Evolutionary conservation across 2,888 invertebrate genomes (phyloP), one percentile per base, ranked within the genome.

Genomic region (Malachius bipustulatus): DNA sequence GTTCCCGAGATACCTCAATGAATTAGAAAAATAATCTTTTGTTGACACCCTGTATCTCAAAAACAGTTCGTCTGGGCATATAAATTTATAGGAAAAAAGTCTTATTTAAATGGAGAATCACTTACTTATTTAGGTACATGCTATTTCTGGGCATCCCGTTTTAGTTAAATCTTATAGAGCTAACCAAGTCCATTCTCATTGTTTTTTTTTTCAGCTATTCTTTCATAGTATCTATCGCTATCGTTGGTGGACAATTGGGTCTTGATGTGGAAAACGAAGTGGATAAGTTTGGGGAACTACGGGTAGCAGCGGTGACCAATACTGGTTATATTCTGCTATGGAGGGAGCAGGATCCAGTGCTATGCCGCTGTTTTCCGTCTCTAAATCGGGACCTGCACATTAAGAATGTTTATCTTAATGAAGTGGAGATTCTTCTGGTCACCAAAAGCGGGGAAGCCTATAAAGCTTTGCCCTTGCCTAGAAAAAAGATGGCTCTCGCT

Each of bases 391-490:
- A 71, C 45, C 50, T 74, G 16, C 64, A 61, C 16, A 64, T 80
- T 30, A 67, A 60, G 2, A 70, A 78, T 53, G 62, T 75, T 31
- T 63, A 67, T 1, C 51, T 81, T 3, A 75, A 73, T 2, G 65
- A 67, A 39, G 69, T 69, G 44, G 69, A 70, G 1, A 39, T 82
- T 4, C 67, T 75, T 41, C 66, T 82, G 46, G 69, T 75, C 0
- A 79, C 78, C 0, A 66, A 65, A 34, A 67, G 71, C 48, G 80
- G 82, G 2, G 81, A 81, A 52, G 78, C 75, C 2, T 82, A 73
- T 59, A 61, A 69, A 45, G 78, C 77, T 10, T 57, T 59, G 10
- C 62, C 73, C 19, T 69, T 69, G 15, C 53, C 67, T 53, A 47
- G 69, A 60, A 57, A 58, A 58, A 56, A 52, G 38, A 59, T n/a